Conservation (phyloP, 2,888 invertebrate genomes). For the Eristalis intricaria region DNA sequence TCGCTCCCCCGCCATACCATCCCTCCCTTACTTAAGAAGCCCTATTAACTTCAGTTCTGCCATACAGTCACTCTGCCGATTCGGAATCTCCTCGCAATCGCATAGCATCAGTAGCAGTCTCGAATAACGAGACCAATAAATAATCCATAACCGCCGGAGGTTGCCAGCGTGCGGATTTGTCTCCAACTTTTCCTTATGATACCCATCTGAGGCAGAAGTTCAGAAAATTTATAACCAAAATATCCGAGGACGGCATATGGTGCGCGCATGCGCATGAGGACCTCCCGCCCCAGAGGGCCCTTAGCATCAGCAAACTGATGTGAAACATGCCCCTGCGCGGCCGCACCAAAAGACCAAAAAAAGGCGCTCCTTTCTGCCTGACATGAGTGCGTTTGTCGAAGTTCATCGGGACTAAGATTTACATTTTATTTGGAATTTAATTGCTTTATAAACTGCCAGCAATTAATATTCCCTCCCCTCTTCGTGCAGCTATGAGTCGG, state of each 20-base stretch:
- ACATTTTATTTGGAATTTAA: slow-evolving; percentile 68
- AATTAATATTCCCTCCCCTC: slow-evolving; percentile 59
- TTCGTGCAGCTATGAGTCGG: not conserved
- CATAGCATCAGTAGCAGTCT: slow-evolving; percentile 79
- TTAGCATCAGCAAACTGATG: slow-evolving; percentile 22
- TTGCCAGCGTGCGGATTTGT: slow-evolving; percentile 54
- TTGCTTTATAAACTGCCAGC: slow-evolving; percentile 72
- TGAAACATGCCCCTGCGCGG: slow-evolving; percentile 64
- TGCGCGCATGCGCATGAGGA: slow-evolving; percentile 8
- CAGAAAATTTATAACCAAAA: slow-evolving; percentile 66
- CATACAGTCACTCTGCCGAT: slow-evolving; percentile 20
- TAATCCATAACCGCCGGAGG: slow-evolving; percentile 66
- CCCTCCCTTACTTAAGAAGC: not conserved
- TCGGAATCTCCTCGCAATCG: slow-evolving; percentile 69
- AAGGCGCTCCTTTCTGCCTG: not conserved
- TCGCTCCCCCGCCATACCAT: not conserved
- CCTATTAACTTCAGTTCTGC: slow-evolving; percentile 44
- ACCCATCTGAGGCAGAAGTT: slow-evolving; percentile 32
- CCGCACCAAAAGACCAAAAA: slow-evolving; percentile 30
- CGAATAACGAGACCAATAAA: slow-evolving; percentile 75
- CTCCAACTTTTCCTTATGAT: slow-evolving; percentile 58
- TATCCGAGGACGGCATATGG: slow-evolving; percentile 54
- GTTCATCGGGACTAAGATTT: slow-evolving; percentile 50
- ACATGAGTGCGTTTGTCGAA: not conserved
- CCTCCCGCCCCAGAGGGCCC: slow-evolving; percentile 38